Evolutionary conservation across 1,140 invertebrate species (phyloP).

Genomic region (Leptinotarsa texana): DNA sequence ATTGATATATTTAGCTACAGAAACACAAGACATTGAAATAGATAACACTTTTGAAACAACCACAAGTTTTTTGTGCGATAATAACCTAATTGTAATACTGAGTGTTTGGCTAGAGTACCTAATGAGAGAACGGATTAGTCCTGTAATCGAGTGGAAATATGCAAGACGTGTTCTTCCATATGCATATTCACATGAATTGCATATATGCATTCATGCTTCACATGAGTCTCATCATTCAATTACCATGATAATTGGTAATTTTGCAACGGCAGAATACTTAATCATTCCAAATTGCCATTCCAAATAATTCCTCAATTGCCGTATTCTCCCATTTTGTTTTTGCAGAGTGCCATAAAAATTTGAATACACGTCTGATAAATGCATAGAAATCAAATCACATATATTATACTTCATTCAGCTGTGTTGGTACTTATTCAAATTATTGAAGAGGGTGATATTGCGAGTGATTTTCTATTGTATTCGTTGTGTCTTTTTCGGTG

Average conservation of each 20-base stretch:
- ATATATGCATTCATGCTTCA: background rate
- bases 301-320: background rate
- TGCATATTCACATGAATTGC: conserved; percentile 5
- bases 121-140: background rate
- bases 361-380: background rate
- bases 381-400: no score
- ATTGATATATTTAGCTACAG: no score
- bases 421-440: no score
- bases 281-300: background rate
- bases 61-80: background rate
- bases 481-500: no score
- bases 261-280: conserved; percentile 11
- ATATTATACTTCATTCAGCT: no score
- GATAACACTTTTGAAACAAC: no score
- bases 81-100: background rate
- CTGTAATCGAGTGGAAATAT: background rate
- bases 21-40: no score
- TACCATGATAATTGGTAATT: conserved; percentile 9
- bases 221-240: background rate
- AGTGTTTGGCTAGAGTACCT: background rate
- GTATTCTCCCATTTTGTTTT: background rate
- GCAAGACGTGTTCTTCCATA: background rate
- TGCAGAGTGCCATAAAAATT: background rate
- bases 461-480: no score
- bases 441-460: no score